Base-by-base conservation (phyloP, 2,113 vertebrate genomes). In the Numida meleagris region DNA sequence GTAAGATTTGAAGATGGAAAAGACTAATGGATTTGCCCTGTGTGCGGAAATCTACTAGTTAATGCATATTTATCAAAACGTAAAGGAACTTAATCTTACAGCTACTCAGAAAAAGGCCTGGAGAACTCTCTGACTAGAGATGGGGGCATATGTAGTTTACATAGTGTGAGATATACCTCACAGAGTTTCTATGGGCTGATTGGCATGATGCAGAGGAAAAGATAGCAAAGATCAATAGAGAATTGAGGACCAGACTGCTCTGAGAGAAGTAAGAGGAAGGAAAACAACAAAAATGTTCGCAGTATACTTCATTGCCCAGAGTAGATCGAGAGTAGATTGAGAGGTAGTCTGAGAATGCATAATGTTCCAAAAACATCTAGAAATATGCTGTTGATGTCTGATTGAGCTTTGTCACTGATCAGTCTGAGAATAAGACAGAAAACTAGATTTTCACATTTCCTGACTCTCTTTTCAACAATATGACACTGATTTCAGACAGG, bases 301-400 rank as follows among this genome's bases (percentile, higher is more conserved):
- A 89, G 76, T 12, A 59, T 53, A 82, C 9, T 83, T 84, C 20
- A 80, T 80, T 85, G 93, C 46, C 4, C 48, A 61, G 21, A 55
- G 40, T 17, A 31, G 51, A n/a, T n/a, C n/a, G n/a, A n/a, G n/a
- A n/a, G n/a, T 34, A 87, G 46, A n/a, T n/a, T n/a, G n/a, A n/a
- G n/a, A n/a, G 55, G 19, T 65, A 50, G 57, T 77, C 65, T 42
- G 82, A 85, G 65, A 82, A 82, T 36, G 61, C 61, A 75, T 5
- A 86, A 55, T 82, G 80, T 61, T 88, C 42, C 40, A 96, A 90
- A 71, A 71, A 34, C n/a, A 74, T 58, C n/a, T 71, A 42, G 95
- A 92, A 78, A 66, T 38, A 63, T 42, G n/a, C 29, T 59, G 24
- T 40, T 86, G 91, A 86, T 40, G 89, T 42, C 91, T 82, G 78